A percentile compares a stretch with the other conserved stretches of the same genome.
Conservation (phyloP, 2,888 invertebrate species). For the Acronicta psi region DNA sequence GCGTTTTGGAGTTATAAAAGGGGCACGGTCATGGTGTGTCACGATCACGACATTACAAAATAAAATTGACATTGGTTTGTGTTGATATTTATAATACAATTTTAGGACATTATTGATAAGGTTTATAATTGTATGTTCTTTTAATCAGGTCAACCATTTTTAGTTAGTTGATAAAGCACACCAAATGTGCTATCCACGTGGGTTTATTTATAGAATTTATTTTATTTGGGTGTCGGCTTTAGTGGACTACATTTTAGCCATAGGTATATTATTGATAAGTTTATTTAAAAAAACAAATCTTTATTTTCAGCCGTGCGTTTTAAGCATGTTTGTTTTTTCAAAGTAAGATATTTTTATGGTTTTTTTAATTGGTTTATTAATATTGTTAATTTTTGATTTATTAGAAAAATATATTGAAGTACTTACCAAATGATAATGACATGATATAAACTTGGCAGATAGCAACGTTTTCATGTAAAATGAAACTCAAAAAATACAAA, state of each 20-base stretch:
- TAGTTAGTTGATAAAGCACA: neutral
- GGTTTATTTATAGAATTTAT: neutral
- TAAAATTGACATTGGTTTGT: neutral
- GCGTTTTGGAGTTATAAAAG: neutral
- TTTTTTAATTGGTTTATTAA: too few relatives aligned
- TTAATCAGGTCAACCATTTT: neutral
- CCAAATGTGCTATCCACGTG: neutral
- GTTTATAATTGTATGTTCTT: neutral
- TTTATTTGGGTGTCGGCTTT: neutral
- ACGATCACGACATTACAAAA: too few relatives aligned
- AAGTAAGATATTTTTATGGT: too few relatives aligned
- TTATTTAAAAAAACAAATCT: too few relatives aligned
- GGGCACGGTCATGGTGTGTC: neutral
- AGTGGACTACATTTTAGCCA: too few relatives aligned
- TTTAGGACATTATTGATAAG: too few relatives aligned
- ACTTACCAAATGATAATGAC: conserved; percentile 36
- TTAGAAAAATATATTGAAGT: neutral
- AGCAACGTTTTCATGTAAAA: conserved; percentile 9
- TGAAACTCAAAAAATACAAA: conserved; percentile 38
- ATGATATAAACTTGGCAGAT: conserved; percentile 21
- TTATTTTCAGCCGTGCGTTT: too few relatives aligned
- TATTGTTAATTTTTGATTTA: too few relatives aligned
- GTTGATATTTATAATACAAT: neutral
- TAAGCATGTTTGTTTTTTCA: too few relatives aligned
- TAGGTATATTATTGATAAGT: neutral